Base-by-base conservation (phyloP, 2,113 vertebrate species). In the Archilochus colubris region DNA sequence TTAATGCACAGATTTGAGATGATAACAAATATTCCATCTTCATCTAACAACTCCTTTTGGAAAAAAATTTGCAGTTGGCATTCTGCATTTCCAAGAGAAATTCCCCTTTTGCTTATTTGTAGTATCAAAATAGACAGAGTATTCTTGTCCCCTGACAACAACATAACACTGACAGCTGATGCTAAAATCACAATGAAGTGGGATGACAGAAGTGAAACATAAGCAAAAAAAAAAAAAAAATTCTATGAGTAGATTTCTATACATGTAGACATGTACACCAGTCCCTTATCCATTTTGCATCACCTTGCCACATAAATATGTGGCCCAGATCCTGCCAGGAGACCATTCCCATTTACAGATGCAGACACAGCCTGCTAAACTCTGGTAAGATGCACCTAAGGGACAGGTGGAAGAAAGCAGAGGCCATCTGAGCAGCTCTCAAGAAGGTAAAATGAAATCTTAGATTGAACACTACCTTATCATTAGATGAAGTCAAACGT, bases 41-140 rank as follows among this genome's bases (percentile, higher is more conserved):
- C 62, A 51, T 17, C 8, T 51, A 43, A 24, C 2, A 75, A 70
- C 9, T 50, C 6, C 7, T 72, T 77, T 4, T 18, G 7, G 14
- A 12, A 51, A 54, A 54, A 10, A 10, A 7, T 2, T 9, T 31
- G 10, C 6, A 82, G 43, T 5, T 1, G 1, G 7, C 0, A n/a
- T 72, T 85, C 54, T 75, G 12, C 2, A 33, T 61, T 81, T 69
- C 27, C 14, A 83, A 18, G 16, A 36, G 40, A 66, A 88, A 43
- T 5, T 28, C 3, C 6, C 11, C 3, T 64, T 78, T 59, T 54
- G 5, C 53, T 85, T 75, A 40, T 4, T 1, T n/a, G 19, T 24
- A 24, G 7, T 68, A 51, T 64, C 24, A 19, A 59, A 59, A 23
- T 8, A 30, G 24, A 53, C 12, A 53, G 10, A 48, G 10, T 57